Base-by-base conservation (phyloP, 2,888 invertebrate species). In the Branchipolynoe longqiensis region DNA sequence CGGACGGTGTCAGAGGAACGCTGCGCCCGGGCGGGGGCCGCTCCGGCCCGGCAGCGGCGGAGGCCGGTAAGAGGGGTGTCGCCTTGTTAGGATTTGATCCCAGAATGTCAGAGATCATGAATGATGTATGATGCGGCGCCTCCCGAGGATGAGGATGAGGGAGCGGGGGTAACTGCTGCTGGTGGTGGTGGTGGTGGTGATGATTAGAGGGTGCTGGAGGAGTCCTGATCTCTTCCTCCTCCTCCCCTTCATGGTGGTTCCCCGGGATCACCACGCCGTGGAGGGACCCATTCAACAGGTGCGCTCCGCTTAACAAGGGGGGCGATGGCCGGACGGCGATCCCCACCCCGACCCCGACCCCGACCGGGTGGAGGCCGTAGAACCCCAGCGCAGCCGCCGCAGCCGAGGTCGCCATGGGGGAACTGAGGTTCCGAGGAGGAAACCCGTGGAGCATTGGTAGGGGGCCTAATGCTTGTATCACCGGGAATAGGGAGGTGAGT, bases 341-440 rank as follows among this genome's bases (percentile, higher is more conserved):
- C n/a, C n/a, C n/a, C n/a, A n/a, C n/a, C n/a, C n/a, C n/a, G n/a
- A n/a, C n/a, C n/a, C 62, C 28, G 69, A 8, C 22, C 59, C 59
- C 62, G n/a, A n/a, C n/a, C n/a, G 62, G 31, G 25, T 12, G n/a
- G 14, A 41, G 78, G 4, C 78, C 48, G 78, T 78, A 78, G 41
- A 78, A 25, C 2, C 78, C 78, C 25, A 78, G 6, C 41, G 48
- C 73, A 2, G 33, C 73, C 38, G 73, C 73, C 31, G 78, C 78
- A 31, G 78, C 78, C 48, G 54, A 48, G 25, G 78, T 28, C 78
- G 78, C 78, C 78, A 78, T 78, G 0, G 78, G 41, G 48, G 78
- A 78, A 18, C 28, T 54, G 14, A 78, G 48, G 22, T 48, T 78
- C n/a, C 14, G 48, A 22, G 78, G 41, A 69, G 78, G 78, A 48